Percentiles rank a stretch among this genome's conserved stretches.
Evolutionary conservation across 2,113 vertebrate genomes (phyloP).

Genomic region (Trogon melanurus): DNA sequence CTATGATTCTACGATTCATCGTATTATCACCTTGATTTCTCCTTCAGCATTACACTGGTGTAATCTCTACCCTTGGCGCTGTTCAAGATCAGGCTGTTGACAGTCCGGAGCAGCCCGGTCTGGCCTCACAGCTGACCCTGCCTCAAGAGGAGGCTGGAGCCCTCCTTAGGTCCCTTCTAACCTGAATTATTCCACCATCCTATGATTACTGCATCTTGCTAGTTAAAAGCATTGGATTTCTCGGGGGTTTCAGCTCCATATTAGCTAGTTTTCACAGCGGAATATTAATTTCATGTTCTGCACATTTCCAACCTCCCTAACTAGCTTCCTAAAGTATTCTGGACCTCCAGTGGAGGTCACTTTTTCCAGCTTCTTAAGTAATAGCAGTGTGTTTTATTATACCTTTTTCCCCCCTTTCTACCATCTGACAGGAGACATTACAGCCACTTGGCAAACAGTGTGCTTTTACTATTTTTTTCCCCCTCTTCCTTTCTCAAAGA

Average conservation of each 20-base stretch:
- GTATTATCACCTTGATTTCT: not conserved
- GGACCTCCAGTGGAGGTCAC: not conserved
- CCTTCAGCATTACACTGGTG: not conserved
- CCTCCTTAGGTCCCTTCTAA: not conserved
- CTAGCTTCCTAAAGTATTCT: not conserved
- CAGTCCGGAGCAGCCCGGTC: not conserved
- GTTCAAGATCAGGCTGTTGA: not conserved
- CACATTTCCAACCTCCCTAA: not conserved
- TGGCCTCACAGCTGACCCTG: not conserved
- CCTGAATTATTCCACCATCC: not conserved
- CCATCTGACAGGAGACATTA: conserved; percentile 4
- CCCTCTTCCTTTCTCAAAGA: not conserved
- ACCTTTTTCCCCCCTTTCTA: not conserved
- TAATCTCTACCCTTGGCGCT: not conserved
- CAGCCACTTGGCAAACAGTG: not conserved
- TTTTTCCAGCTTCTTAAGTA: not conserved
- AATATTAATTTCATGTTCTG: not conserved
- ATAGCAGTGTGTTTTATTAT: not conserved
- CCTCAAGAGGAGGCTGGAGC: not conserved
- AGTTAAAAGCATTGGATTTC: not conserved
- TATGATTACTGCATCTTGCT: not conserved
- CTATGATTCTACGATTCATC: not conserved
- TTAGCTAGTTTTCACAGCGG: not conserved
- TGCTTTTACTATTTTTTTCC: not conserved
- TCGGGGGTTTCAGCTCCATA: not conserved